phyloP scores from a whole-genome alignment of 2,113 vertebrate species.

The Meles meles region DNA sequence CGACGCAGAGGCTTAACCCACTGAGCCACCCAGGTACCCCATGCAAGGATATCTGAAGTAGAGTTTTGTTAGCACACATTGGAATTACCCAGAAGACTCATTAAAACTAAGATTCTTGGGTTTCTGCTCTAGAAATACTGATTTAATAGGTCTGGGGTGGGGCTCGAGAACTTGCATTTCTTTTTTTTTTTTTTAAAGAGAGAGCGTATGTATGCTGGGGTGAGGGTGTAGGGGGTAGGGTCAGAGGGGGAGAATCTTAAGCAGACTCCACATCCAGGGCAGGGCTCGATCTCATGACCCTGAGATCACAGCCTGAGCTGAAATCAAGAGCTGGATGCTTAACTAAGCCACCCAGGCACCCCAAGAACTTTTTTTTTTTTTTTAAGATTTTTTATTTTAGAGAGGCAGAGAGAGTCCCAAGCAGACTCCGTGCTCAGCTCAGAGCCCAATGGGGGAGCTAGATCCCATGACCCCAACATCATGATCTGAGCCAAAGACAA shows the following conservation, averaged over 20 bases:
- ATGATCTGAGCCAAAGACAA: neutral
- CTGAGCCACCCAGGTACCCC: too few species aligned
- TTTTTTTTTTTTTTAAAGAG: neutral
- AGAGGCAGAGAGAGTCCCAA: neutral
- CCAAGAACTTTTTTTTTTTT: too few species aligned
- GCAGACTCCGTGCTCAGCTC: neutral
- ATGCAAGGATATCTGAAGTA: neutral
- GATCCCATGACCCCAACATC: neutral
- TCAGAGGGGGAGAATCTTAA: neutral
- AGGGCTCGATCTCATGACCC: neutral
- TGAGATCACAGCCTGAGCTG: neutral
- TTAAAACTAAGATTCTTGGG: neutral
- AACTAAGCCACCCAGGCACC: neutral
- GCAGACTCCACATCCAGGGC: neutral
- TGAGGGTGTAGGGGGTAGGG: neutral
- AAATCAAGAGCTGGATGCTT: too few species aligned
- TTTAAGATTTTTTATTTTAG: too few species aligned
- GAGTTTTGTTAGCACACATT: neutral
- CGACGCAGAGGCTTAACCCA: too few species aligned
- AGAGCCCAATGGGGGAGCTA: neutral
- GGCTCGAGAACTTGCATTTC: neutral
- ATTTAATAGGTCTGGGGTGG: neutral
- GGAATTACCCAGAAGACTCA: neutral
- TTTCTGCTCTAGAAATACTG: neutral
- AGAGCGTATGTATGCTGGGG: neutral